Conservation (phyloP, 2,113 vertebrate genomes). For the Pycnonotus jocosus region DNA sequence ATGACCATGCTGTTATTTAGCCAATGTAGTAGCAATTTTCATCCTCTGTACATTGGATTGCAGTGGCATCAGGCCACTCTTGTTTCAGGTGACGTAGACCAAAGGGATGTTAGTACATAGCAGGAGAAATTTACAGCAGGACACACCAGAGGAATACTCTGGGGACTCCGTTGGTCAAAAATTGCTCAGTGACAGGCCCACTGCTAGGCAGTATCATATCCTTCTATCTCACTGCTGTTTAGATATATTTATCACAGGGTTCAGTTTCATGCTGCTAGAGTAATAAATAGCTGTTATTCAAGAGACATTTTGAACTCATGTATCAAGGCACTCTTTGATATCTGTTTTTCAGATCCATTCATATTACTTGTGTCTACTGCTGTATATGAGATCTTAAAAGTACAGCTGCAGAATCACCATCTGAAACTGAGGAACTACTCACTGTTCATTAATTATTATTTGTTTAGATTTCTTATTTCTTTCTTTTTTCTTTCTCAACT, state of each 20-base stretch:
- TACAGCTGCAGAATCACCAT: neutral
- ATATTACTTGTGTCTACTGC: neutral
- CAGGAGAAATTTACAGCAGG: neutral
- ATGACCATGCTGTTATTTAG: neutral
- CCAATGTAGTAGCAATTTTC: neutral
- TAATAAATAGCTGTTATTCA: neutral
- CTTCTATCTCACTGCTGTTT: neutral
- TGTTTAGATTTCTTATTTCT: neutral
- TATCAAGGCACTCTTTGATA: neutral
- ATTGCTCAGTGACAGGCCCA: neutral
- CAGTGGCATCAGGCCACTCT: neutral
- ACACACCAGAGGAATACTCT: neutral
- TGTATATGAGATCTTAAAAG: neutral
- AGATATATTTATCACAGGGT: neutral
- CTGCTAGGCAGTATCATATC: neutral
- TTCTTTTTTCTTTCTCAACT: neutral
- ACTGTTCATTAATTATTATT: neutral
- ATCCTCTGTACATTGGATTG: neutral
- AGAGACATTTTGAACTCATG: neutral
- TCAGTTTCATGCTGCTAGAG: neutral
- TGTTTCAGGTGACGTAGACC: fast-evolving
- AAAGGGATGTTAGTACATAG: neutral
- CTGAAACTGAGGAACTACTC: neutral
- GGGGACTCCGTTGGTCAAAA: neutral
- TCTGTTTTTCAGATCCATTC: neutral